phyloP scores from a whole-genome alignment of 1,140 invertebrate species.

The Drosophila sucinea region DNA sequence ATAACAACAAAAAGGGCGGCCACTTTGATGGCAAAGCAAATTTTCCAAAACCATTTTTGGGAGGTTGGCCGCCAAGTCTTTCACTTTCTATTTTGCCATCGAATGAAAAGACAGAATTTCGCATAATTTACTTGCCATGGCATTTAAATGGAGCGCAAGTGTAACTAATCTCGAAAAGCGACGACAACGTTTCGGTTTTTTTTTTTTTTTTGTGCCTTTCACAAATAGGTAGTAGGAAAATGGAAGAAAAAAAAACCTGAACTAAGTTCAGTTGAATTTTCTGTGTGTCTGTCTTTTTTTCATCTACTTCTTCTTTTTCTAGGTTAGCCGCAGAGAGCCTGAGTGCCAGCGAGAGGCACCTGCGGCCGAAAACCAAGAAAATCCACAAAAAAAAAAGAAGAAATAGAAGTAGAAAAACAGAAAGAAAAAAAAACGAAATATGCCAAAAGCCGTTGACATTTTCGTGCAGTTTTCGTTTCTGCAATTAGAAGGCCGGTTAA shows the following conservation, averaged over 20 bases:
- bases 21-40: conserved; percentile 15
- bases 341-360: conserved; percentile 56
- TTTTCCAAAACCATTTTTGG: not conserved
- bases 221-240: conserved; percentile 49
- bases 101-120: conserved; percentile 46
- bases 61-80: conserved; percentile 26
- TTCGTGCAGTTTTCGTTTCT: conserved; percentile 57
- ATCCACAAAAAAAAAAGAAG: not conserved
- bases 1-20: conserved; percentile 8
- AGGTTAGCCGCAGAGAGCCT: conserved; percentile 60
- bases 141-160: conserved; percentile 78
- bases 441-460: conserved; percentile 72
- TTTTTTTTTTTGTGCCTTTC: conserved; percentile 64
- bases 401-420: not conserved
- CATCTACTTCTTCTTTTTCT: conserved; percentile 51
- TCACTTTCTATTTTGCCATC: conserved; percentile 47
- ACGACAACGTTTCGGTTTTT: conserved; percentile 38
- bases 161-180: conserved; percentile 71
- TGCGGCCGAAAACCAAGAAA: conserved; percentile 36
- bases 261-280: conserved; percentile 42
- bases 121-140: conserved; percentile 61
- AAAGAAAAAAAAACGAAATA: conserved; percentile 51
- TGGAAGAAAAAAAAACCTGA: conserved; percentile 50
- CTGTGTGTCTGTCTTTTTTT: not conserved
- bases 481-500: conserved; percentile 71